phyloP scores from a whole-genome alignment of 2,888 invertebrate species.

The Margaritifera margaritifera region DNA sequence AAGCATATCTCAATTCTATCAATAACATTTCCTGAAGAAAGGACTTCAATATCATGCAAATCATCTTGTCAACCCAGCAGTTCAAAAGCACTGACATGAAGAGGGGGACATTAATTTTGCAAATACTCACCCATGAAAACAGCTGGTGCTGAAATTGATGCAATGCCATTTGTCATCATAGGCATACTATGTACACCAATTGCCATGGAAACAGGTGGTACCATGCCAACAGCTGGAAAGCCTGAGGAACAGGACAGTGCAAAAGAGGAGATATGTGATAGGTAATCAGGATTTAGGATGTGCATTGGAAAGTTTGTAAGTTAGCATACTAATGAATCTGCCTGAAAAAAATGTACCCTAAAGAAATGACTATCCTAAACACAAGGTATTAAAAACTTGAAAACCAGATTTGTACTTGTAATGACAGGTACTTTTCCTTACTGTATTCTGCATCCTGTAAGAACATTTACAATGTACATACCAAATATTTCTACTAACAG shows the following conservation, averaged over 20 bases:
- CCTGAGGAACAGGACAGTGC: slow-evolving; percentile 17
- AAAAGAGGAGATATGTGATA: background rate
- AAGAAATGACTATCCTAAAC: slow-evolving; percentile 2
- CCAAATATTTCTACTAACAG: too few species aligned
- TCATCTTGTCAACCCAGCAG: too few species aligned
- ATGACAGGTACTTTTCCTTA: too few species aligned
- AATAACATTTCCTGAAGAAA: too few species aligned
- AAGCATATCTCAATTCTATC: too few species aligned
- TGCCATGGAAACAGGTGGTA: slow-evolving; percentile 53
- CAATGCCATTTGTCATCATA: slow-evolving; percentile 61
- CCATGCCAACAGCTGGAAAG: slow-evolving; percentile 40
- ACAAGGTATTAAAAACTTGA: background rate
- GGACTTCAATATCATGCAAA: too few species aligned
- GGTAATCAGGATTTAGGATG: background rate
- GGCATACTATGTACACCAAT: slow-evolving; percentile 57
- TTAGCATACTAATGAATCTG: background rate
- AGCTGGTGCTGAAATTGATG: slow-evolving; percentile 36
- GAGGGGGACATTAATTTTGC: background rate
- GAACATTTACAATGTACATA: too few species aligned
- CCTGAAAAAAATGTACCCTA: slow-evolving; percentile 4
- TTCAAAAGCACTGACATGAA: background rate
- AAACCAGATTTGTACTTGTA: too few species aligned
- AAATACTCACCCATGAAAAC: slow-evolving; percentile 39
- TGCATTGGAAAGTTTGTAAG: slow-evolving; percentile 1
- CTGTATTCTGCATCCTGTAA: too few species aligned